These are phyloP conservation scores for Gonatopus flavifemur DNA, from an alignment of 1,140 invertebrate genomes.

Conservation along the genomic window DNA sequence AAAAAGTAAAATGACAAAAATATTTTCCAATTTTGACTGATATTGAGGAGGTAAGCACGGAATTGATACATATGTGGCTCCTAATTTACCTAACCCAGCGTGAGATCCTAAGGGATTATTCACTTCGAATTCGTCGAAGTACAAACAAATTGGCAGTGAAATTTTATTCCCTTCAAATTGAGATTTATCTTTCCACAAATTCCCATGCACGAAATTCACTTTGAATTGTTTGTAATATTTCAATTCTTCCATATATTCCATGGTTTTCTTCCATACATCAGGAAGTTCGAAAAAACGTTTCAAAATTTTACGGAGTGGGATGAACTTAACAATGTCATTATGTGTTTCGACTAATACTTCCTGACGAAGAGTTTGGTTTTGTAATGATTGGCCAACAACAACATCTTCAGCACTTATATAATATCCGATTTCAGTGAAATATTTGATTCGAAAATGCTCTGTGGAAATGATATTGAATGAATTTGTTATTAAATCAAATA, in stretches of 20 bases:
- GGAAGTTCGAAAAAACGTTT: slow-evolving; percentile 24
- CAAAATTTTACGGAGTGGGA: slow-evolving; percentile 19
- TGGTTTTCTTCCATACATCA: slow-evolving; percentile 12
- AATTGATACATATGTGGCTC: slow-evolving; percentile 36
- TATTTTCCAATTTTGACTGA: slow-evolving; percentile 35
- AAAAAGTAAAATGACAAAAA: slow-evolving; percentile 37
- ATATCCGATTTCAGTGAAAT: background rate
- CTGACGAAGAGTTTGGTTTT: background rate
- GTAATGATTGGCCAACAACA: background rate
- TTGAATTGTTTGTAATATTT: slow-evolving; percentile 13
- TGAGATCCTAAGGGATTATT: slow-evolving; percentile 39
- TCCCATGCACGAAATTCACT: slow-evolving; percentile 34
- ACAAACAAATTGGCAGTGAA: slow-evolving; percentile 34
- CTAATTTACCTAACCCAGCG: slow-evolving; percentile 34
- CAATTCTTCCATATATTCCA: slow-evolving; percentile 14
- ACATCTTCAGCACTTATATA: background rate
- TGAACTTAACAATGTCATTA: slow-evolving; percentile 2
- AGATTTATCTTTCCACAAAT: slow-evolving; percentile 32
- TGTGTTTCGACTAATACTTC: background rate
- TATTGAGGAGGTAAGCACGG: slow-evolving; percentile 36
- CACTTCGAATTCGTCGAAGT: slow-evolving; percentile 27
- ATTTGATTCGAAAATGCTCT: background rate
- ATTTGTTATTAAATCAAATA: background rate
- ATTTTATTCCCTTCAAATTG: slow-evolving; percentile 18
- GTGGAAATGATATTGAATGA: background rate